These are phyloP conservation scores for Acrocephalus arundinaceus DNA, from an alignment of 2,113 vertebrate genomes.

Conservation along the genomic window DNA sequence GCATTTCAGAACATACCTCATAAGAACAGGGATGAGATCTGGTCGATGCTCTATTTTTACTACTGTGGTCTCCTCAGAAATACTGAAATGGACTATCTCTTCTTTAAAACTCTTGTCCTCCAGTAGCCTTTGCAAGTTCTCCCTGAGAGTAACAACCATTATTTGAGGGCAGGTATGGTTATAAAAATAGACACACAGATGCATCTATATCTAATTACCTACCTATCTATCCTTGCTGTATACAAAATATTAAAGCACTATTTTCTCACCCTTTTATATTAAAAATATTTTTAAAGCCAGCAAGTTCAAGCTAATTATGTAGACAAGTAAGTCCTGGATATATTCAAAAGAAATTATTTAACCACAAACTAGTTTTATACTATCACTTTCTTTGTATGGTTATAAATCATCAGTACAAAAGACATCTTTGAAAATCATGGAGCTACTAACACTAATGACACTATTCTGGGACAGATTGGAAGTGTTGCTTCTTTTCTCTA, in stretches of 20 bases:
- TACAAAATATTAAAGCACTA: not conserved
- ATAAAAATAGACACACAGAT: not conserved
- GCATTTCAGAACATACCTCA: slow-evolving; percentile 82
- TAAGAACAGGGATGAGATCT: slow-evolving; percentile 87
- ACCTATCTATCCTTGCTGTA: not conserved
- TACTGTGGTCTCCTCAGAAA: slow-evolving; percentile 86
- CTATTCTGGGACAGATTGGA: not conserved
- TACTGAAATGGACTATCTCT: slow-evolving; percentile 93
- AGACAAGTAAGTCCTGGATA: not conserved
- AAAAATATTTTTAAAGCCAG: not conserved
- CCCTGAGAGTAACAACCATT: slow-evolving; percentile 73
- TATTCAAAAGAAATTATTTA: not conserved
- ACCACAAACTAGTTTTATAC: not conserved
- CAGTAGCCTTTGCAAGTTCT: slow-evolving; percentile 89
- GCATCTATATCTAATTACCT: not conserved
- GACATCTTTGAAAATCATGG: not conserved
- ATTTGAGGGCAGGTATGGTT: not conserved
- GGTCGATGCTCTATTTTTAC: slow-evolving; percentile 85
- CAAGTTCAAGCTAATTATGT: not conserved
- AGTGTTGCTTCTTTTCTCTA: not conserved
- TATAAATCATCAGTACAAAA: not conserved
- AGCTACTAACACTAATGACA: not conserved
- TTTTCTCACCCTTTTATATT: not conserved
- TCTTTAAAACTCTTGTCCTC: slow-evolving; percentile 96
- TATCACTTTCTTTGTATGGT: not conserved